Percentiles rank a stretch among this genome's conserved stretches.
phyloP scores from a whole-genome alignment of 2,113 vertebrate genomes.

The Noturus placidus region DNA sequence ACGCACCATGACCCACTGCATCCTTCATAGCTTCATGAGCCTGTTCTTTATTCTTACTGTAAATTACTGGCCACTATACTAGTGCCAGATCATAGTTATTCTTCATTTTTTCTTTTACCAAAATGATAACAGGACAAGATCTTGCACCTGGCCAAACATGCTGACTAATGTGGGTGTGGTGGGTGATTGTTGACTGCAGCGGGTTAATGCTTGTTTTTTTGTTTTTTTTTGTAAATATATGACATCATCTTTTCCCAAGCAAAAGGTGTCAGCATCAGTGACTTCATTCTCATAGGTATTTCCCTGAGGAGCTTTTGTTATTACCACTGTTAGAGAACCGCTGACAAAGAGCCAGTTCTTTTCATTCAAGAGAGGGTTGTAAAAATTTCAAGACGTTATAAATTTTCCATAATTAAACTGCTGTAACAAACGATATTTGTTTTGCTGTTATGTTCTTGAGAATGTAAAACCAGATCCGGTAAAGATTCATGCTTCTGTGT shows the following conservation, averaged over 20 bases:
- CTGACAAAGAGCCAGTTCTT: neutral
- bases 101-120: neutral
- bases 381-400: neutral
- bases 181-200: neutral
- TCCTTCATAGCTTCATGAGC: neutral
- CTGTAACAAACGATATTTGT: neutral
- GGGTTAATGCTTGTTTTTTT: conserved; percentile 24
- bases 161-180: conserved; percentile 16
- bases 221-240: neutral
- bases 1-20: neutral
- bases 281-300: conserved; percentile 45
- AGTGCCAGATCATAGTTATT: neutral
- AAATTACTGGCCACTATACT: neutral
- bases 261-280: conserved; percentile 36
- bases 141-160: neutral
- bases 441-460: neutral
- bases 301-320: conserved; percentile 25
- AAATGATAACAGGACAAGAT: conserved; percentile 12
- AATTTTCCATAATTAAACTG: neutral
- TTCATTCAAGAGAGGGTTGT: neutral
- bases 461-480: neutral
- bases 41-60: neutral
- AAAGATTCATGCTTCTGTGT: neutral
- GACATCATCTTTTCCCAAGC: conserved; percentile 17
- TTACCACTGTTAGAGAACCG: neutral